Conservation (phyloP, 2,797 vertebrate species). For the Apodemus agrarius region DNA sequence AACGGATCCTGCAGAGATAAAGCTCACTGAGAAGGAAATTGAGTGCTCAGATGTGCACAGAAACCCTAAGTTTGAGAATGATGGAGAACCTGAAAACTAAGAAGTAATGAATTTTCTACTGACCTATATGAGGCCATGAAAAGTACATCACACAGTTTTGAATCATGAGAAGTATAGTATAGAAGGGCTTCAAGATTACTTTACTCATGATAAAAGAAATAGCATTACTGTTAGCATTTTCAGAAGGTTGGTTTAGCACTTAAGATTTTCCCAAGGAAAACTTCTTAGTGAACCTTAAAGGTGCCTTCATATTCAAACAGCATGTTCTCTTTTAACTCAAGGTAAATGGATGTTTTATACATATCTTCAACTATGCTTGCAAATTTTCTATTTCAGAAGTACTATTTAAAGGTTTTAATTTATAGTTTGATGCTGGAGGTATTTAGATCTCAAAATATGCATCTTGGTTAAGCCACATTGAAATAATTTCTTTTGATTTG, state of each 20-base stretch:
- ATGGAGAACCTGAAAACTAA: slow-evolving; percentile 68
- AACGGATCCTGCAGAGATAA: neutral
- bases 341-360: neutral
- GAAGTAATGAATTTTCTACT: slow-evolving; percentile 17
- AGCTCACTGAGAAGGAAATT: slow-evolving; percentile 40
- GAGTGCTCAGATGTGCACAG: neutral
- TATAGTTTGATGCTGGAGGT: neutral
- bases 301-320: slow-evolving; percentile 11
- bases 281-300: too few species aligned
- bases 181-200: neutral
- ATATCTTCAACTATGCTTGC: neutral
- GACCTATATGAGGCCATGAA: neutral
- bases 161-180: slow-evolving; percentile 57
- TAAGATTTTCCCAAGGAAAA: slow-evolving; percentile 29
- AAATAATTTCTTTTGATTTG: slow-evolving; percentile 18
- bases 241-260: neutral
- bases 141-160: neutral
- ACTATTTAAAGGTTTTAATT: neutral
- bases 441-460: slow-evolving; percentile 25
- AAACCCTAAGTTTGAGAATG: slow-evolving; percentile 23
- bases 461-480: neutral
- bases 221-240: neutral
- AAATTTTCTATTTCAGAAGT: neutral
- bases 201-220: slow-evolving; percentile 4
- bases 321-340: slow-evolving; percentile 16